These are phyloP conservation scores for Etia nguti DNA, from an alignment of 2,113 vertebrate genomes.

Conservation along the genomic window DNA sequence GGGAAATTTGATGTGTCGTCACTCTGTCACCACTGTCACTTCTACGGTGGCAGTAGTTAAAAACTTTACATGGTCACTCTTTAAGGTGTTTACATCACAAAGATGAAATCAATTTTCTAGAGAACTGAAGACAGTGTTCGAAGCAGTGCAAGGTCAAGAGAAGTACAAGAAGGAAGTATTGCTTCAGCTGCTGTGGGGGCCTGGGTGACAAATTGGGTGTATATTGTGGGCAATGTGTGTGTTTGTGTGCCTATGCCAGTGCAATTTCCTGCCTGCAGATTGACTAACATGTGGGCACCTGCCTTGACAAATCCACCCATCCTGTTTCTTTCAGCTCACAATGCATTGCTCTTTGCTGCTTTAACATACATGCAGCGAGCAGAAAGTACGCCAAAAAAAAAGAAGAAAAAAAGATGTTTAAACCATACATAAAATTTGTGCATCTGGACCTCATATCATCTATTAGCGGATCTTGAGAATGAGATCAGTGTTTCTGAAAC, in stretches of 20 bases:
- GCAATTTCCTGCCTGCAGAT: constrained; percentile 64
- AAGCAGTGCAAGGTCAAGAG: not conserved
- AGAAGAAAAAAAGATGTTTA: not conserved
- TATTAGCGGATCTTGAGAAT: not conserved
- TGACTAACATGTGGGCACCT: constrained; percentile 68
- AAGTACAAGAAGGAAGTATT: constrained; percentile 53
- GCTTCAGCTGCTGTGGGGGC: constrained; percentile 14
- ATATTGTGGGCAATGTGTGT: constrained; percentile 28
- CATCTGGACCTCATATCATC: not conserved
- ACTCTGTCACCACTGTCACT: not conserved
- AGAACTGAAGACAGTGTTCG: not conserved
- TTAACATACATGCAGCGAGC: not conserved
- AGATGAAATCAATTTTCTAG: not conserved
- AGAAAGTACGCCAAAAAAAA: not conserved
- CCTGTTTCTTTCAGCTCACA: constrained; percentile 59
- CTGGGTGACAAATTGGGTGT: constrained; percentile 35
- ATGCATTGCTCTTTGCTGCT: not conserved
- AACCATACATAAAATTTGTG: not conserved
- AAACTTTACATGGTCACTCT: not conserved
- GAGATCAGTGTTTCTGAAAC: not conserved
- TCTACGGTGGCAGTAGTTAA: not conserved
- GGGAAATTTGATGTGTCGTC: not conserved
- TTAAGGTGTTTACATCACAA: not conserved
- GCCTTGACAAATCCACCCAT: constrained; percentile 63
- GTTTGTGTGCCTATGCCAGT: constrained; percentile 49